These are phyloP conservation scores for Drosophila peninsularis DNA, from an alignment of 2,888 invertebrate genomes.

Conservation along the genomic window DNA sequence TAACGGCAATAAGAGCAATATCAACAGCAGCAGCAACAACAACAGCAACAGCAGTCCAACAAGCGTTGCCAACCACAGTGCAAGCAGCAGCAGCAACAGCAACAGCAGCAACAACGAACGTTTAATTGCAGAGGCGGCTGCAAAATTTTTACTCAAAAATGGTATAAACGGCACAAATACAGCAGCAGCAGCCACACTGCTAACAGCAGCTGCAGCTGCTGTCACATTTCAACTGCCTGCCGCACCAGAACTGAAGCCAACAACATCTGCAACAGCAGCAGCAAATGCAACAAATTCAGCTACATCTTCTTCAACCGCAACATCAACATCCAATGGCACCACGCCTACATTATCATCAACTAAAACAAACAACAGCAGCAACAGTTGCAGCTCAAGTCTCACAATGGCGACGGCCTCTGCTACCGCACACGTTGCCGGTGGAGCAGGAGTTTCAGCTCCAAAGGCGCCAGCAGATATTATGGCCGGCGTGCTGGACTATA, in stretches of 20 bases:
- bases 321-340: slow-evolving; percentile 68
- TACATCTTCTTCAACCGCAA: slow-evolving; percentile 36
- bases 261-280: slow-evolving; percentile 28
- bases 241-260: slow-evolving; percentile 58
- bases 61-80: slow-evolving; percentile 37
- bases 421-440: slow-evolving; percentile 58
- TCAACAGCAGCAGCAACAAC: slow-evolving; percentile 40
- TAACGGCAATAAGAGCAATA: slow-evolving; percentile 87
- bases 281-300: slow-evolving; percentile 27
- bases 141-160: slow-evolving; percentile 81
- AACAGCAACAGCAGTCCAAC: slow-evolving; percentile 22
- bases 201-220: slow-evolving; percentile 71
- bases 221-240: slow-evolving; percentile 71
- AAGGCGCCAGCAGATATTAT: slow-evolving; percentile 61
- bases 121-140: slow-evolving; percentile 78
- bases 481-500: slow-evolving; percentile 79
- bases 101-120: slow-evolving; percentile 59
- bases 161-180: slow-evolving; percentile 78
- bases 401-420: slow-evolving; percentile 66
- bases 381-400: slow-evolving; percentile 48
- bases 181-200: slow-evolving; percentile 59
- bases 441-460: slow-evolving; percentile 41
- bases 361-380: slow-evolving; percentile 51
- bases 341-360: slow-evolving; percentile 51
- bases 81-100: slow-evolving; percentile 34